These are phyloP conservation scores for Actias luna DNA, from an alignment of 2,888 invertebrate genomes.

Conservation along the genomic window DNA sequence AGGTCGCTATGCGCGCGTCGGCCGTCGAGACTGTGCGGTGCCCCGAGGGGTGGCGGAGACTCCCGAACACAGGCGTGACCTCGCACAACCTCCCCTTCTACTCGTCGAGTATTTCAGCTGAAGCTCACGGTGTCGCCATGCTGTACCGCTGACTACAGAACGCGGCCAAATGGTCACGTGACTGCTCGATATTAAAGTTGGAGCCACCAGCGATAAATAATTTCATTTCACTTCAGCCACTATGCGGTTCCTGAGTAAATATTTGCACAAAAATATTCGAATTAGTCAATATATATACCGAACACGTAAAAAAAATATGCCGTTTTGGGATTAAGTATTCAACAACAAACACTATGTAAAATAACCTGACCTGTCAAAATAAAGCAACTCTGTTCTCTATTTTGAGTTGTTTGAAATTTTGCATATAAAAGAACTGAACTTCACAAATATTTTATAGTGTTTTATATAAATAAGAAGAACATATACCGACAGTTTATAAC, in stretches of 20 bases:
- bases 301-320: too few relatives aligned
- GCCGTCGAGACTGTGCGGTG: slow-evolving; percentile 50
- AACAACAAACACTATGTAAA: not conserved
- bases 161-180: slow-evolving; percentile 38
- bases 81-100: slow-evolving; percentile 72
- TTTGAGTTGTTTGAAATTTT: not conserved
- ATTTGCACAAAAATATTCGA: not conserved
- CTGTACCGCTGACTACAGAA: slow-evolving; percentile 46
- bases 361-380: not conserved
- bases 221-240: slow-evolving; percentile 12
- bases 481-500: too few relatives aligned
- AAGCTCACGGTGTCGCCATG: slow-evolving; percentile 63
- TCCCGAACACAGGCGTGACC: slow-evolving; percentile 72
- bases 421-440: not conserved
- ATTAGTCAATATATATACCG: not conserved
- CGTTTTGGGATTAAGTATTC: too few relatives aligned
- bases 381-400: not conserved
- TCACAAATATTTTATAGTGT: not conserved
- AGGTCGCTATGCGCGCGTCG: slow-evolving; percentile 68
- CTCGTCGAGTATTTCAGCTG: slow-evolving; percentile 68
- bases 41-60: slow-evolving; percentile 55
- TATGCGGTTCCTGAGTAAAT: not conserved
- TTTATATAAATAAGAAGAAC: too few relatives aligned
- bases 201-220: slow-evolving; percentile 18
- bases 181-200: slow-evolving; percentile 41